Percentiles rank a stretch among this genome's conserved stretches.
Conservation (phyloP, 2,113 vertebrate genomes). For the Sinocyclocheilus maitianheensis region DNA sequence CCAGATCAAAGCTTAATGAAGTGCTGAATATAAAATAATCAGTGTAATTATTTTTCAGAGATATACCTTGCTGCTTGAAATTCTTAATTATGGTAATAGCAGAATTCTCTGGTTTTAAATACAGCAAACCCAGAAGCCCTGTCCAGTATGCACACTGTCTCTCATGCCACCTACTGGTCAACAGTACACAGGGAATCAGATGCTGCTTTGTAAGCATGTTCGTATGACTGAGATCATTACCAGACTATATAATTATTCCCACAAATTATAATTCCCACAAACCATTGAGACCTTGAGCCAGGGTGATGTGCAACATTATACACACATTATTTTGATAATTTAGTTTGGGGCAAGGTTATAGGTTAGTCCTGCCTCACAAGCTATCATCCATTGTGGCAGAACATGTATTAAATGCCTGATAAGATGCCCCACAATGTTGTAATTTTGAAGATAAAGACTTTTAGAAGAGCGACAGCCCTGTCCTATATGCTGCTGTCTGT, state of each 20-base stretch:
- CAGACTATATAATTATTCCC: not conserved
- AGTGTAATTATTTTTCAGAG: not conserved
- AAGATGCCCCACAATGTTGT: too few relatives aligned
- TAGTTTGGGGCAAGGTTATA: too few relatives aligned
- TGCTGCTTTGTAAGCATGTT: not conserved
- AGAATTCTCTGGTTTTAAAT: not conserved
- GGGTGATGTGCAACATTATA: too few relatives aligned
- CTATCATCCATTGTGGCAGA: too few relatives aligned
- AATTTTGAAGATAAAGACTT: too few relatives aligned
- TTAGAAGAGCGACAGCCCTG: too few relatives aligned
- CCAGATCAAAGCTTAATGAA: not conserved
- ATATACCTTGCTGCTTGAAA: not conserved
- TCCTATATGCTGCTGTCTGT: too few relatives aligned
- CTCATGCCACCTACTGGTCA: constrained; percentile 56
- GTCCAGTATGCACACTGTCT: constrained; percentile 24
- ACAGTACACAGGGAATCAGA: not conserved
- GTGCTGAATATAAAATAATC: not conserved
- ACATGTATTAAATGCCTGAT: too few relatives aligned
- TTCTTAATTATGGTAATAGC: not conserved
- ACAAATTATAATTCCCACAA: not conserved
- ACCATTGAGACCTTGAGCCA: not conserved
- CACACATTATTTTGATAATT: too few relatives aligned
- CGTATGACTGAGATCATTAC: not conserved
- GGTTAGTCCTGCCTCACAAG: too few relatives aligned
- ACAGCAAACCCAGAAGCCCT: not conserved